Percentiles rank a stretch among this genome's conserved stretches.
phyloP scores from a whole-genome alignment of 2,113 vertebrate species.

The Brachirus orientalis region DNA sequence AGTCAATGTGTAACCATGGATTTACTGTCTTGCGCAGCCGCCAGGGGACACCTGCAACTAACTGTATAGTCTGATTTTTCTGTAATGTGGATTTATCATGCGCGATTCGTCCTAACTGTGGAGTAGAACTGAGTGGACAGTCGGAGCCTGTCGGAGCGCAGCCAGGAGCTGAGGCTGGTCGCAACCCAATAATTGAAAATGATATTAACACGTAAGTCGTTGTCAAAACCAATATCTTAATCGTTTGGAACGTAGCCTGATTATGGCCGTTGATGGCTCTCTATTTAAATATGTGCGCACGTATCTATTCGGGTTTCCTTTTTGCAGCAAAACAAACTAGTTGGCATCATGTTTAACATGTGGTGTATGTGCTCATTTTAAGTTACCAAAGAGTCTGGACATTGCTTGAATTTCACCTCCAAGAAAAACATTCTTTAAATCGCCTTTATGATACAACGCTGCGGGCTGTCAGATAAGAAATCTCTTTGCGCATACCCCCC shows the following conservation, averaged over 20 bases:
- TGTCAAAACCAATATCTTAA: neutral
- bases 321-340: neutral
- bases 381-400: neutral
- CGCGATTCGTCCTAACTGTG: conserved; percentile 57
- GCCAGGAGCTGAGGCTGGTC: conserved; percentile 39
- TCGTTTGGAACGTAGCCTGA: accelerated
- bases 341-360: neutral
- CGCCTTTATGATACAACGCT: conserved; percentile 38
- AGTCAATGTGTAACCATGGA: conserved; percentile 62
- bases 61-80: conserved; percentile 22
- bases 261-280: neutral
- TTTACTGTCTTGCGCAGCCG: conserved; percentile 38
- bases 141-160: conserved; percentile 25
- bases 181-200: conserved; percentile 51
- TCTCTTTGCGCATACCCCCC: conserved; percentile 38
- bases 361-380: too few species aligned
- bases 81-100: conserved; percentile 71
- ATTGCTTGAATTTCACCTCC: neutral
- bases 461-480: conserved; percentile 74
- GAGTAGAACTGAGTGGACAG: conserved; percentile 53
- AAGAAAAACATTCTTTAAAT: neutral
- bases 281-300: neutral
- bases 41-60: conserved; percentile 17
- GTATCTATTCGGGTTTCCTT: conserved; percentile 6
- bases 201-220: conserved; percentile 82